These are phyloP conservation scores for Mythimna lalbum DNA, from an alignment of 2,888 invertebrate species.

Conservation along the genomic window DNA sequence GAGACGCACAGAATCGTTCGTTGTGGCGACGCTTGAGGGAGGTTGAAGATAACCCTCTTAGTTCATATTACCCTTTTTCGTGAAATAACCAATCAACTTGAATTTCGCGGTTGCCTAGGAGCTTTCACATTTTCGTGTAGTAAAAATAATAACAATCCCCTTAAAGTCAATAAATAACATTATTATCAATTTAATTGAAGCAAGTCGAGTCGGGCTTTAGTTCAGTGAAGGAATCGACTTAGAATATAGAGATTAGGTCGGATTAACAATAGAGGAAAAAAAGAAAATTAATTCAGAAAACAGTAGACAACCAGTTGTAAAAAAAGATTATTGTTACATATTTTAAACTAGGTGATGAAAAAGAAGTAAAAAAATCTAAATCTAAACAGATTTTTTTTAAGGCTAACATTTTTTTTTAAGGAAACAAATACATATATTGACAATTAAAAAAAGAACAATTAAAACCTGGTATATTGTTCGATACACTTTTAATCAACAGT, in stretches of 20 bases:
- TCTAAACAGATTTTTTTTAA: neutral
- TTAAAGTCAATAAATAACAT: no score
- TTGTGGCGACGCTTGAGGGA: no score
- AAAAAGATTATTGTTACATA: neutral
- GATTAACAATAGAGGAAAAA: neutral
- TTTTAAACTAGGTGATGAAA: neutral
- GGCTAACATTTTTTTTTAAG: no score
- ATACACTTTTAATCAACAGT: constrained; percentile 36
- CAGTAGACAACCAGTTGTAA: neutral
- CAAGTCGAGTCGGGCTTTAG: no score
- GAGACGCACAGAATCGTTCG: no score
- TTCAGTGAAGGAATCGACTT: neutral
- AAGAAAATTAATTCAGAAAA: constrained; percentile 1
- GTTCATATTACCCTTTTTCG: no score
- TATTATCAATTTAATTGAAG: no score
- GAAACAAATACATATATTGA: constrained; percentile 6
- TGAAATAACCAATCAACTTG: no score
- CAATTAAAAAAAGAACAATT: constrained; percentile 13
- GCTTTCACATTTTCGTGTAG: no score
- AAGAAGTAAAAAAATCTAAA: neutral
- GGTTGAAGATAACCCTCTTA: no score
- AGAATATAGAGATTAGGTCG: neutral
- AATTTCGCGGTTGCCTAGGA: no score
- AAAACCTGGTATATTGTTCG: constrained; percentile 35
- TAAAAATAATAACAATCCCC: no score